Evolutionary conservation across 92 coral and sea anemone species (phyloP).

Genomic region (Phenganax subtilis): DNA sequence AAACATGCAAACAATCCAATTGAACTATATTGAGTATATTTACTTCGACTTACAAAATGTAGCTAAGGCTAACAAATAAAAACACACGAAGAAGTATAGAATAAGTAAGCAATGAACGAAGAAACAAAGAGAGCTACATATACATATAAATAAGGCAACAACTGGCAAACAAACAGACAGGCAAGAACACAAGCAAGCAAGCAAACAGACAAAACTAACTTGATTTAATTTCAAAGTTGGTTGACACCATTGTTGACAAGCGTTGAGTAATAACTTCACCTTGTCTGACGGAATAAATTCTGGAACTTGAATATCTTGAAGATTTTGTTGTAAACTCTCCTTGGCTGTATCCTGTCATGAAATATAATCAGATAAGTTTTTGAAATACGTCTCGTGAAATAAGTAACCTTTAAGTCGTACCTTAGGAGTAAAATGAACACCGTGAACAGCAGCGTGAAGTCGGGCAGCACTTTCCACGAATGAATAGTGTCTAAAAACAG

Average conservation of each 20-base stretch:
- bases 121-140: background rate
- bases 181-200: background rate
- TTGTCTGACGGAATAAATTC: slow-evolving; percentile 64
- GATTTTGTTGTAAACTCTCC: slow-evolving; percentile 43
- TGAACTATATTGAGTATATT: too few relatives aligned
- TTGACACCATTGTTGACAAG: too few relatives aligned
- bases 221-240: background rate
- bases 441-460: slow-evolving; percentile 64
- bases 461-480: slow-evolving; percentile 74
- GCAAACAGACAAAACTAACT: too few relatives aligned
- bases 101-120: background rate
- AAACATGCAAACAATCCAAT: too few relatives aligned
- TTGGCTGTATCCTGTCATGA: slow-evolving; percentile 64
- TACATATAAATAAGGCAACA: background rate
- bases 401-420: slow-evolving; percentile 24
- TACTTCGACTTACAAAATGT: too few relatives aligned
- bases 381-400: background rate
- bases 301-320: slow-evolving; percentile 53
- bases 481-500: slow-evolving; percentile 58
- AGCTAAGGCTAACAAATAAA: background rate
- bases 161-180: background rate
- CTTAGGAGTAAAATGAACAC: slow-evolving; percentile 56
- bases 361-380: background rate
- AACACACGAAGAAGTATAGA: background rate
- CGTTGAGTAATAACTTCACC: slow-evolving; percentile 34